Evolutionary conservation across 2,113 vertebrate genomes (phyloP), one percentile per base, ranked within the genome.

Genomic region (Chaetorhynchus papuensis): DNA sequence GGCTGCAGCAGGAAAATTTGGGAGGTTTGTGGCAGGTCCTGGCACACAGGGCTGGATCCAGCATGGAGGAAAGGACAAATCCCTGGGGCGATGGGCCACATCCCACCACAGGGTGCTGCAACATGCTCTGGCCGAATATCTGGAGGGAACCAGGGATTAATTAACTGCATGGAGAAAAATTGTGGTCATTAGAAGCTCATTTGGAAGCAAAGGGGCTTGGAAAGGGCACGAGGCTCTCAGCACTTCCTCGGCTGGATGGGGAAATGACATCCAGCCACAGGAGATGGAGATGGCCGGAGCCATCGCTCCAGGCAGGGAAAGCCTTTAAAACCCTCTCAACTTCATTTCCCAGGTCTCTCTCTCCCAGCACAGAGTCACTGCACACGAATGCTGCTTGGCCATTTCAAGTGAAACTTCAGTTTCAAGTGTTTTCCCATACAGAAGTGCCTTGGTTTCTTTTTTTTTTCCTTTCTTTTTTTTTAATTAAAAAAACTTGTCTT

Each of bases 281-380:
- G 69, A 63, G 33, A 42, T 2, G 1, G 33, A 21, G 23, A 15
- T 0, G 1, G 39, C 18, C 0, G 0, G 41, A 89, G 50, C 44
- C 69, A 56, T 33, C 0, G 0, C 69, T 50, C 3, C 3, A 33
- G 78, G 74, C 1, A 7, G 21, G 53, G 59, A 77, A 74, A 83
- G 33, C 26, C 49, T 63, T 78, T 57, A 39, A 69, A 89, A 84
- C 42, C 13, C 47, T 35, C 56, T 4, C 39, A 54, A 1, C 31
- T 44, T 72, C 37, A 44, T 60, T 53, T 27, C 24, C 26, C 50
- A 69, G 69, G 21, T 75, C 42, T 56, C 37, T 49, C 21, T 52
- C 52, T 44, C 33, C 8, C 69, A 64, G 16, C 17, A 31, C 24
- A 24, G 77, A 84, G 64, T 63, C 84, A 61, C 21, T 13, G n/a